A percentile compares a stretch with the other conserved stretches of the same genome.
Conservation (phyloP, 2,113 vertebrate genomes). For the Phalacrocorax pelagicus region DNA sequence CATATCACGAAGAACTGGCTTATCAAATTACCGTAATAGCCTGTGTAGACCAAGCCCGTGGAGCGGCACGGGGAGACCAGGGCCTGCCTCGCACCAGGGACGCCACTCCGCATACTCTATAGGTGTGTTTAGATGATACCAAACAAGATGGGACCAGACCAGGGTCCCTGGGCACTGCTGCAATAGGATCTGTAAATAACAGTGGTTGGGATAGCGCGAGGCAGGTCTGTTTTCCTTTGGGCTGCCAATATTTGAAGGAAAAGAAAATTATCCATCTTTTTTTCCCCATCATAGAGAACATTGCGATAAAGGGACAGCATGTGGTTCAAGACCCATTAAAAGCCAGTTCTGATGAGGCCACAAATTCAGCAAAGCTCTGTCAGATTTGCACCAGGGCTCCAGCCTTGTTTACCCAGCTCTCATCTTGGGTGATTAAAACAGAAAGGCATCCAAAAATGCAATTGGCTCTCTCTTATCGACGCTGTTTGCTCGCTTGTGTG, state of each 20-base stretch:
- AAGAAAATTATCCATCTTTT: background rate
- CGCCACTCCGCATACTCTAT: accelerated
- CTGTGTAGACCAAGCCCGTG: conserved; percentile 56
- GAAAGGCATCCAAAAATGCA: background rate
- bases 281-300: accelerated
- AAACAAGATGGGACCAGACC: background rate
- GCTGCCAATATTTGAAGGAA: background rate
- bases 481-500: background rate
- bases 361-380: background rate
- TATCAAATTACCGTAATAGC: conserved; percentile 78
- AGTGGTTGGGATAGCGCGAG: accelerated
- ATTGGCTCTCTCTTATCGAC: accelerated
- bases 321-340: background rate
- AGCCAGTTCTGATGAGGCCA: background rate
- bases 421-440: background rate
- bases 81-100: background rate
- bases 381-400: background rate
- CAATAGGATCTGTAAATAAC: background rate
- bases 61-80: background rate
- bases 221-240: background rate
- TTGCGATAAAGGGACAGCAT: background rate
- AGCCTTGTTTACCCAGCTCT: background rate
- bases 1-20: conserved; percentile 60
- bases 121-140: background rate
- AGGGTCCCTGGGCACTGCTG: background rate